A percentile compares a stretch with the other conserved stretches of the same genome.
phyloP scores from a whole-genome alignment of 2,888 invertebrate species.

The Trachelus troglodyta region DNA sequence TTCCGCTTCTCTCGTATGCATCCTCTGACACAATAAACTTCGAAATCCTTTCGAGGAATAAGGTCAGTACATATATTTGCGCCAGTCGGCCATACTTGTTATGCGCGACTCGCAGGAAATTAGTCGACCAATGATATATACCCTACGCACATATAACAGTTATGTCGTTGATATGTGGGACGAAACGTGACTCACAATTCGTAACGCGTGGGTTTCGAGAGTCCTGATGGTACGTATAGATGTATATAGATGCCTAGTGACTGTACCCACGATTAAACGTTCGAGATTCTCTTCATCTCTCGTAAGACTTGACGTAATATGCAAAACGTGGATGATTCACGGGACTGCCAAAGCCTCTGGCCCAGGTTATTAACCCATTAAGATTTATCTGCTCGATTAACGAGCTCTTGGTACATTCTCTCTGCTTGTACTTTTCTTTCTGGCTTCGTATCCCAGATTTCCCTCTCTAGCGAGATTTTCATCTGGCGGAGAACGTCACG shows the following conservation, averaged over 20 bases:
- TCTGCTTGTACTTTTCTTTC: not conserved
- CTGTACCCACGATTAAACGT: slow-evolving; percentile 28
- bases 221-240: not conserved
- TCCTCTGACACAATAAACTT: slow-evolving; percentile 32
- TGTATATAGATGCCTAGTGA: not conserved
- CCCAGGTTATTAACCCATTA: slow-evolving; percentile 26
- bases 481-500: not conserved
- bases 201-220: slow-evolving; percentile 19
- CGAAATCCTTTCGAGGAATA: slow-evolving; percentile 34
- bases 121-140: slow-evolving; percentile 28
- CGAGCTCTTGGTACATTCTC: not conserved
- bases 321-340: slow-evolving; percentile 30
- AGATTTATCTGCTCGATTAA: not conserved
- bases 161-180: slow-evolving; percentile 45
- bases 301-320: slow-evolving; percentile 31
- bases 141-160: slow-evolving; percentile 14
- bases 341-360: slow-evolving; percentile 14
- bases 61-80: not conserved
- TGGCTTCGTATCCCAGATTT: not conserved
- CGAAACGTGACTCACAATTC: slow-evolving; percentile 48
- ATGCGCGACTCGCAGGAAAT: slow-evolving; percentile 47
- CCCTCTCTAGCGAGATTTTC: not conserved
- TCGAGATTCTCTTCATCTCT: slow-evolving; percentile 22
- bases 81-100: slow-evolving; percentile 26
- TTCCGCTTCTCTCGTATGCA: not conserved